Conservation (phyloP, 2,888 invertebrate species). For the Neoascia interrupta region DNA sequence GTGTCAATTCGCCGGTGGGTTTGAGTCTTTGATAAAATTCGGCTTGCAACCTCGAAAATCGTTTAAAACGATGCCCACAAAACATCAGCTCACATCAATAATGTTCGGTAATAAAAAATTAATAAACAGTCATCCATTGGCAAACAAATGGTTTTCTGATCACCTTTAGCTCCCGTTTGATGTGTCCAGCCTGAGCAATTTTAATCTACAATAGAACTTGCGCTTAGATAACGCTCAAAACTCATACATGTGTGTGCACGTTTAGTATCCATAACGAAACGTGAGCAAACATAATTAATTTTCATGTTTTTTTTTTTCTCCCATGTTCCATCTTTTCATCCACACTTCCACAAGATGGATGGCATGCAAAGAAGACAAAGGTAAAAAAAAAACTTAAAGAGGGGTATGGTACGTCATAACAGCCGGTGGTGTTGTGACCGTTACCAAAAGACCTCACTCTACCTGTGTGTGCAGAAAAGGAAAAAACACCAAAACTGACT, state of each 20-base stretch:
- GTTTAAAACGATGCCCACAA: background rate
- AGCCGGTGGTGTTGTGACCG: conserved; percentile 61
- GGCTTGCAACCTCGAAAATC: conserved; percentile 35
- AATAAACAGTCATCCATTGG: conserved; percentile 37
- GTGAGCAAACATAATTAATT: conserved; percentile 69
- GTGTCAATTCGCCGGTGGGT: conserved; percentile 60
- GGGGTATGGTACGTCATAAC: conserved; percentile 58
- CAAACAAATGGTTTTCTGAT: conserved; percentile 42
- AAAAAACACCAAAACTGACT: conserved; percentile 60
- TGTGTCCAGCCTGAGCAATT: no score
- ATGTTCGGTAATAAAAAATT: conserved; percentile 33
- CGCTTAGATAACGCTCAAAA: no score
- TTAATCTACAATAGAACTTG: no score
- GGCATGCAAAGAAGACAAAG: conserved; percentile 26
- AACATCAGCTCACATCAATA: background rate
- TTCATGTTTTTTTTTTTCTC: conserved; percentile 47
- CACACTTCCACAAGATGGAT: conserved; percentile 65
- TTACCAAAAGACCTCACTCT: conserved; percentile 24
- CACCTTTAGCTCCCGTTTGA: conserved; percentile 25
- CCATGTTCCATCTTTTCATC: conserved; percentile 51
- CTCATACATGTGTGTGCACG: background rate
- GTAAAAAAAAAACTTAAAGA: conserved; percentile 25
- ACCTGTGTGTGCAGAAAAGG: conserved; percentile 35
- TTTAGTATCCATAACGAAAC: conserved; percentile 62
- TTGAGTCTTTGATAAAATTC: conserved; percentile 45